Conservation (phyloP, 2,888 invertebrate genomes). For the Drosophila pullipes region DNA sequence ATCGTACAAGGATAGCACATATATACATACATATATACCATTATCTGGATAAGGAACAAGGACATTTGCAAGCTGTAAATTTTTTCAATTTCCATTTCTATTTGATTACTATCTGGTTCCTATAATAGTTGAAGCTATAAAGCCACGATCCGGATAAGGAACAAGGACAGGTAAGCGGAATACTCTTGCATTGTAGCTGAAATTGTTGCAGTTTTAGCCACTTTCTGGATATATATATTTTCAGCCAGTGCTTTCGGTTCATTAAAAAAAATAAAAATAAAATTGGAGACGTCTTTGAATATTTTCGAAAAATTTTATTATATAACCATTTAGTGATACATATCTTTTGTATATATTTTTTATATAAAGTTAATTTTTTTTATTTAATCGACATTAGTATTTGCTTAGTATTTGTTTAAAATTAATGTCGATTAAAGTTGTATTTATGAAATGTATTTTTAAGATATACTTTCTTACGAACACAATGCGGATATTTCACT, state of each 20-base stretch:
- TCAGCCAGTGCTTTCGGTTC: background rate
- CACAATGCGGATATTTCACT: constrained; percentile 74
- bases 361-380: constrained; percentile 42
- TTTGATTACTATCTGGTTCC: background rate
- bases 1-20: background rate
- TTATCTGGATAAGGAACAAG: background rate
- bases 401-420: constrained; percentile 46
- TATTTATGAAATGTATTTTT: constrained; percentile 61
- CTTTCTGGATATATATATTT: background rate
- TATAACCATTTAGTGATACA: constrained; percentile 69
- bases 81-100: background rate
- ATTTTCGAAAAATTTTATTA: constrained; percentile 69
- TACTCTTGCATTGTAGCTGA: background rate
- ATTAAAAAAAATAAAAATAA: background rate
- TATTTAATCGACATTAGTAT: constrained; percentile 48
- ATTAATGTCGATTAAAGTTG: constrained; percentile 55
- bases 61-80: background rate
- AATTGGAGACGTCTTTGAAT: background rate
- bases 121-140: background rate
- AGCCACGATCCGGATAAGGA: background rate
- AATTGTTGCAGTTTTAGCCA: background rate
- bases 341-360: constrained; percentile 46
- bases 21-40: background rate
- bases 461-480: constrained; percentile 65
- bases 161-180: background rate